Percentiles rank a stretch among this genome's conserved stretches.
Evolutionary conservation across 2,113 vertebrate genomes (phyloP).

Genomic region (Xiphophorus maculatus): DNA sequence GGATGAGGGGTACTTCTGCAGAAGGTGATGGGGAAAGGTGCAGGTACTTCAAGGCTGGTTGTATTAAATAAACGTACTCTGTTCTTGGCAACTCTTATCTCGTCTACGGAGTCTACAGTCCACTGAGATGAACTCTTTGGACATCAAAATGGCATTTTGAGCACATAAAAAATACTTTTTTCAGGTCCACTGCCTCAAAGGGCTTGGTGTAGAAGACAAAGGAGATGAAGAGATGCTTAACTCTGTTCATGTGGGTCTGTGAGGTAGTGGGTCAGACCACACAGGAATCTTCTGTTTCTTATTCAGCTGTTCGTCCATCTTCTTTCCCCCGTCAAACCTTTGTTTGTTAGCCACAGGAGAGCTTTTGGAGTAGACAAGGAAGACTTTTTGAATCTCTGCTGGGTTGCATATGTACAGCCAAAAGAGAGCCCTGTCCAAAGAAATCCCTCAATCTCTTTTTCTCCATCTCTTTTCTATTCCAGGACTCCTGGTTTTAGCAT

Average conservation of each 20-base stretch:
- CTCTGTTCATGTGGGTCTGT: constrained; percentile 27
- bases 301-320: constrained; percentile 16
- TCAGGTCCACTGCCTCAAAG: constrained; percentile 4
- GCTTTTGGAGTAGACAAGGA: constrained; percentile 33
- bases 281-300: constrained; percentile 10
- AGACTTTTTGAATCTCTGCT: constrained; percentile 39
- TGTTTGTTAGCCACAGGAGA: constrained; percentile 43
- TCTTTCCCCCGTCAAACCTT: constrained; percentile 32
- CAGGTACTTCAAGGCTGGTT: background rate
- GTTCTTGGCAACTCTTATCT: constrained; percentile 22
- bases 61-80: constrained; percentile 21
- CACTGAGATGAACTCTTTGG: background rate
- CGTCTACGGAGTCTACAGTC: constrained; percentile 7
- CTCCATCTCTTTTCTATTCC: constrained; percentile 32
- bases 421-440: constrained; percentile 44
- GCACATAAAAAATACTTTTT: constrained; percentile 26
- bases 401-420: constrained; percentile 34
- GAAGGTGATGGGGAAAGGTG: background rate
- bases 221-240: constrained; percentile 16
- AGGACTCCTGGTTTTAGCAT: constrained; percentile 50
- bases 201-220: background rate
- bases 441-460: constrained; percentile 42
- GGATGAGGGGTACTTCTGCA: constrained; percentile 11
- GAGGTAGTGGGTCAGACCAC: constrained; percentile 18
- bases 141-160: constrained; percentile 26